Base-by-base conservation (phyloP, 2,888 invertebrate species). In the Agriotes lineatus region DNA sequence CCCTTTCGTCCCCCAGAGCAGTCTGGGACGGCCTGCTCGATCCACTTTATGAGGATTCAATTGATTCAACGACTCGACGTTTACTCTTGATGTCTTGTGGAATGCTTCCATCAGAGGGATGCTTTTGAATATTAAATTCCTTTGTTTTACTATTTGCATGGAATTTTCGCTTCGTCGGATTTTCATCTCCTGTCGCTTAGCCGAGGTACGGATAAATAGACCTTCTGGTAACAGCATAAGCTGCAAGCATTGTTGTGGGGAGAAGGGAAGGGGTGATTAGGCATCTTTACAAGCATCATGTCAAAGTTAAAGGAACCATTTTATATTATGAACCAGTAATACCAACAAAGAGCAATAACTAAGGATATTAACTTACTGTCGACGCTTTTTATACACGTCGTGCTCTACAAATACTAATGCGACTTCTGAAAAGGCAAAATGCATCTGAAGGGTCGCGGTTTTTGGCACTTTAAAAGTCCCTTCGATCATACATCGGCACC, bases 31-130 rank as follows among this genome's bases (percentile, higher is more conserved):
- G 48, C 69, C 62, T 64, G 61, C 63, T 45, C 74, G 70, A 72
- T 72, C 72, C 70, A 67, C 73, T 69, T 69, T 74, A 74, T 69
- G 74, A 71, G 69, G 65, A 72, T 71, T 72, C 74, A 72, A 74
- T 74, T 74, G 74, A 74, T 72, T 74, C 74, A 71, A 69, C 74
- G 67, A 71, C 68, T 73, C 69, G 67, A 54, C 71, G 67, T 71
- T 71, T 71, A 72, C 69, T 56, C 61, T 67, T 63, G 71, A 67
- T 70, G 58, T 67, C 67, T 64, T 70, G 22, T 44, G 52, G 35
- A 63, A 60, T 54, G 59, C 44, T 70, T 56, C 48, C 33, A 37
- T 22, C 37, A 56, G 45, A 44, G 50, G 44, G 57, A 67, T 67
- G 33, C 61, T 37, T 60, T 48, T 45, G 54, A 42, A 67, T 64